Percentiles rank a stretch among this genome's conserved stretches.
Evolutionary conservation across 2,797 vertebrate genomes (phyloP).

Genomic region (Channa striata): DNA sequence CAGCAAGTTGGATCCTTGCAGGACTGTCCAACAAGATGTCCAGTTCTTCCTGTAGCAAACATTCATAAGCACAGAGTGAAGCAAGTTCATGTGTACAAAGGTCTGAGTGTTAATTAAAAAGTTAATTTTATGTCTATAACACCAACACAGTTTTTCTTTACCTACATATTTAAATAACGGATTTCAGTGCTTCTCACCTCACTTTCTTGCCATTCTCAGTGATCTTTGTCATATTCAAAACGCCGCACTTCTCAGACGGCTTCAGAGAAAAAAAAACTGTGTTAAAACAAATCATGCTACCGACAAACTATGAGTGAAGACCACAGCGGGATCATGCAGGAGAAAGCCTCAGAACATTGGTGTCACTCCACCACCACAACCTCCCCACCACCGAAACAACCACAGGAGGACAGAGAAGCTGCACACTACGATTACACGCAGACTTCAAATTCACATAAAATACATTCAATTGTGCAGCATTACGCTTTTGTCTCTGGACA

Average conservation of each 20-base stretch:
- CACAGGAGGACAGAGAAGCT: neutral
- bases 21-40: slow-evolving; percentile 93
- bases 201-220: slow-evolving; percentile 97
- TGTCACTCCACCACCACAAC: neutral
- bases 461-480: neutral
- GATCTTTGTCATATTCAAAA: slow-evolving; percentile 97
- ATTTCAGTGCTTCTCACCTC: slow-evolving; percentile 78
- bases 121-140: too few species aligned
- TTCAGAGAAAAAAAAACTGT: slow-evolving; percentile 56
- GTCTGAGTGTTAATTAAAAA: too few species aligned
- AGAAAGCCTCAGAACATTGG: neutral
- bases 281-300: neutral
- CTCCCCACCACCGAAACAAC: slow-evolving; percentile 28
- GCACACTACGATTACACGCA: neutral
- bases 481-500: neutral
- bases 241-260: slow-evolving; percentile 95
- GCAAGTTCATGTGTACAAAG: neutral
- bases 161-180: too few species aligned
- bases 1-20: slow-evolving; percentile 89
- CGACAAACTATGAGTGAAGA: slow-evolving; percentile 1
- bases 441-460: neutral
- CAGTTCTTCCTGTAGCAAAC: slow-evolving; percentile 92
- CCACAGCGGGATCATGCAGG: slow-evolving; percentile 2
- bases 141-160: too few species aligned
- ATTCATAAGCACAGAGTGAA: neutral